Evolutionary conservation across 2,888 invertebrate genomes (phyloP).

Genomic region (Tetheella fluctuosa): DNA sequence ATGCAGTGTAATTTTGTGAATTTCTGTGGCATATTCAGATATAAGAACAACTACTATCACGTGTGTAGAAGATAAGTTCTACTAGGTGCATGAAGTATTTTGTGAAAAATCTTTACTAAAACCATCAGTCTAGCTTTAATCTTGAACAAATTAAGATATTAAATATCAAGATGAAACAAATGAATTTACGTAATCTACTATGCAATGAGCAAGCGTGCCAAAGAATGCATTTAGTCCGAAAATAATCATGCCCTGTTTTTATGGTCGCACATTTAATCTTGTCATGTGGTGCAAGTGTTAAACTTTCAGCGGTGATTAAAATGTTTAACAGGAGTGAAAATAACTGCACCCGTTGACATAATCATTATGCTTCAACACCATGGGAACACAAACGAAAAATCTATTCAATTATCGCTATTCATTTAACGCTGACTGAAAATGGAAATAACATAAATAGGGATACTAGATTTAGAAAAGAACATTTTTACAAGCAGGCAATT

Average conservation of each 20-base stretch:
- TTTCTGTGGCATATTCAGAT: no score
- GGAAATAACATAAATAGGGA: no score
- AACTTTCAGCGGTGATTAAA: not conserved
- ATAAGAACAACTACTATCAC: no score
- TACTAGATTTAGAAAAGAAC: no score
- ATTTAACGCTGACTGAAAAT: no score
- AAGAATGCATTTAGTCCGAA: slow-evolving; percentile 41
- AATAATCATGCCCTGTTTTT: slow-evolving; percentile 32
- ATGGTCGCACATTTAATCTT: slow-evolving; percentile 16
- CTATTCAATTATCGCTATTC: no score
- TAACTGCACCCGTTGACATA: not conserved
- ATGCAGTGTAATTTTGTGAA: not conserved
- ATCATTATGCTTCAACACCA: not conserved
- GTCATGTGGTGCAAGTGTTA: slow-evolving; percentile 13
- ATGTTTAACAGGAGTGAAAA: not conserved
- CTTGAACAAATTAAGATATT: not conserved
- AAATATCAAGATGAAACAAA: not conserved
- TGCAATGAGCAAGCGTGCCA: slow-evolving; percentile 33
- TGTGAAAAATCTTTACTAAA: not conserved
- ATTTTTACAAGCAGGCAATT: no score
- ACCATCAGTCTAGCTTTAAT: not conserved
- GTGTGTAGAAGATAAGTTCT: not conserved
- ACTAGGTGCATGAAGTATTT: no score
- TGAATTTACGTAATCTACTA: slow-evolving; percentile 1
- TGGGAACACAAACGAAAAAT: no score